Evolutionary conservation across 2,113 vertebrate species (phyloP).

Genomic region (Typhlomys cinereus): DNA sequence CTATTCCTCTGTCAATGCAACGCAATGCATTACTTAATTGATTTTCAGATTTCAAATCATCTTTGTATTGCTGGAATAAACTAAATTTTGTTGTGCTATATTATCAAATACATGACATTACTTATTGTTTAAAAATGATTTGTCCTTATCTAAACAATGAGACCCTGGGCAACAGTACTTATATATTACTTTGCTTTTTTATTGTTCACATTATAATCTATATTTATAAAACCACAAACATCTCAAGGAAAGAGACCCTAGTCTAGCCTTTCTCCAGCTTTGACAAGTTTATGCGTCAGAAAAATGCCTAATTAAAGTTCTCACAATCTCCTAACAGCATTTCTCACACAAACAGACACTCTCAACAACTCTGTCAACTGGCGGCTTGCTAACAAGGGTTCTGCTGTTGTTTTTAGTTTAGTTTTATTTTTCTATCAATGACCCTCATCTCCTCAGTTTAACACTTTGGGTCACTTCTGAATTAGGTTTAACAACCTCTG

Average conservation of each 20-base stretch:
- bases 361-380: background rate
- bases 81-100: background rate
- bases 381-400: background rate
- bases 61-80: constrained; percentile 15
- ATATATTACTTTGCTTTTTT: background rate
- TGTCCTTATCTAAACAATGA: background rate
- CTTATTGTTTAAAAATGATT: background rate
- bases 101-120: background rate
- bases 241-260: background rate
- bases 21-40: background rate
- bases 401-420: no score
- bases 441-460: background rate
- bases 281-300: background rate
- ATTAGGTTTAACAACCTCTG: background rate
- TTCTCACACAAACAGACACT: background rate
- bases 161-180: background rate
- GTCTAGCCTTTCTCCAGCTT: background rate
- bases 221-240: background rate
- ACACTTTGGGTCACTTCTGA: background rate
- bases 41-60: background rate
- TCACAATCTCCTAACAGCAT: background rate
- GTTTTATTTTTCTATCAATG: background rate
- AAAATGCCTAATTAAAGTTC: background rate
- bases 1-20: constrained; percentile 2
- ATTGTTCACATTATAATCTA: background rate